Evolutionary conservation across 2,888 invertebrate species (phyloP).

Genomic region (Lagria hirta): DNA sequence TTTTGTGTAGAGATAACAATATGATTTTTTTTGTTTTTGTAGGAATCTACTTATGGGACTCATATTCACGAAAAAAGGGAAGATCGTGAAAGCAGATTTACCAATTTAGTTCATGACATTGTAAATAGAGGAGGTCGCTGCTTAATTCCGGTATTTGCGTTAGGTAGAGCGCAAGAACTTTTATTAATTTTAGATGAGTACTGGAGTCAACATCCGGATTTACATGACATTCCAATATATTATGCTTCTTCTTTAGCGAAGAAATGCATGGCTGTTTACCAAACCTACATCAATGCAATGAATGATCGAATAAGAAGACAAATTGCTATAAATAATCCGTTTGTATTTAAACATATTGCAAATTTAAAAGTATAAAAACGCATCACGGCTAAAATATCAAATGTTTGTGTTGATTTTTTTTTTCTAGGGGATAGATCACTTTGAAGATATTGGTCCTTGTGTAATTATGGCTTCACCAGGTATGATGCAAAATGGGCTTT

Average conservation of each 20-base stretch:
- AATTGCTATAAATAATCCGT: constrained; percentile 97
- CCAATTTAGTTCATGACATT: constrained; percentile 90
- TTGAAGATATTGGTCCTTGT: constrained; percentile 98
- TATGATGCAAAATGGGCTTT: constrained; percentile 99
- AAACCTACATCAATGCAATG: constrained; percentile 99
- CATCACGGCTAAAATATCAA: not conserved
- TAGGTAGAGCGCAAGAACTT: constrained; percentile 96
- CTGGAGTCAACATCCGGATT: constrained; percentile 95
- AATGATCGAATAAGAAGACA: constrained; percentile 95
- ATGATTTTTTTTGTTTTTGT: constrained; percentile 27
- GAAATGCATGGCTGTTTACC: constrained; percentile 99
- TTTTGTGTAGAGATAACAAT: not conserved
- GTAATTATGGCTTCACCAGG: constrained; percentile 99
- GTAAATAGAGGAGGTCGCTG: constrained; percentile 97
- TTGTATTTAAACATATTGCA: constrained; percentile 96
- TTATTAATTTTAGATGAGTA: constrained; percentile 94
- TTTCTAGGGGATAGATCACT: constrained; percentile 91
- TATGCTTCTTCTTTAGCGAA: constrained; percentile 99
- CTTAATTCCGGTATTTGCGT: constrained; percentile 97
- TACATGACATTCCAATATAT: constrained; percentile 98
- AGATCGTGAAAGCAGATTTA: constrained; percentile 93
- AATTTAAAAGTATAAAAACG: constrained; percentile 70
- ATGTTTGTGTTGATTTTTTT: not conserved
- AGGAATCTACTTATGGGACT: constrained; percentile 99
- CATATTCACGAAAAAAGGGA: constrained; percentile 99